Conservation (phyloP, 2,888 invertebrate species). For the Proisotoma minuta region DNA sequence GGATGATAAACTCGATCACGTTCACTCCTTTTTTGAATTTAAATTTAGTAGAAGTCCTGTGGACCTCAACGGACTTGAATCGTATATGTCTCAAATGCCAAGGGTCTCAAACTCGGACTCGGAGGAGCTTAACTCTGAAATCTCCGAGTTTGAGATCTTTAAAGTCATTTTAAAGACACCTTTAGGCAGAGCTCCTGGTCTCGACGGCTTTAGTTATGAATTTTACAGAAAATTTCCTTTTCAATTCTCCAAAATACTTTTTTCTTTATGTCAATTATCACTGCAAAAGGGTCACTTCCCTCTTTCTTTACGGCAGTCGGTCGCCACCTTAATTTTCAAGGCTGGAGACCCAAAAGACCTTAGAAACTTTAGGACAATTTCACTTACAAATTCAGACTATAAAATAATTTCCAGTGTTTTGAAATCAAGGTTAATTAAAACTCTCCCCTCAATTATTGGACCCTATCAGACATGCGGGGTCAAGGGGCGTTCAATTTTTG, state of each 20-base stretch:
- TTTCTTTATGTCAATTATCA: not conserved
- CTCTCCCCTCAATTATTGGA: not conserved
- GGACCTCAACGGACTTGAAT: not conserved
- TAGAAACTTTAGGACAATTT: not conserved
- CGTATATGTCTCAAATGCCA: not conserved
- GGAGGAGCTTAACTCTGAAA: not conserved
- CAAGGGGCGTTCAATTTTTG: not conserved
- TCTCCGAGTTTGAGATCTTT: not conserved
- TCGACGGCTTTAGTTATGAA: not conserved
- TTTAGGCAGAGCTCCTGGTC: not conserved
- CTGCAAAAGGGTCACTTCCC: not conserved
- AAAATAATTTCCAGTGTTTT: not conserved
- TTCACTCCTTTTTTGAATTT: not conserved
- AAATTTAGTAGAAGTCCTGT: not conserved
- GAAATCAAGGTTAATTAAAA: not conserved
- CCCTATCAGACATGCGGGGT: not conserved
- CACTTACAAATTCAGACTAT: not conserved
- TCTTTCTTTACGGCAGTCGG: not conserved
- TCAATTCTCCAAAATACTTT: not conserved
- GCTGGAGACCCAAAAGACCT: not conserved
- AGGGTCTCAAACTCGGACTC: not conserved
- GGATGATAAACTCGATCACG: not conserved
- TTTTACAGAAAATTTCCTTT: not conserved
- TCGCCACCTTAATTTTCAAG: not conserved
- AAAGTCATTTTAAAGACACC: not conserved